Evolutionary conservation across 2,797 vertebrate genomes (phyloP).

Genomic region (Botia kubotai): DNA sequence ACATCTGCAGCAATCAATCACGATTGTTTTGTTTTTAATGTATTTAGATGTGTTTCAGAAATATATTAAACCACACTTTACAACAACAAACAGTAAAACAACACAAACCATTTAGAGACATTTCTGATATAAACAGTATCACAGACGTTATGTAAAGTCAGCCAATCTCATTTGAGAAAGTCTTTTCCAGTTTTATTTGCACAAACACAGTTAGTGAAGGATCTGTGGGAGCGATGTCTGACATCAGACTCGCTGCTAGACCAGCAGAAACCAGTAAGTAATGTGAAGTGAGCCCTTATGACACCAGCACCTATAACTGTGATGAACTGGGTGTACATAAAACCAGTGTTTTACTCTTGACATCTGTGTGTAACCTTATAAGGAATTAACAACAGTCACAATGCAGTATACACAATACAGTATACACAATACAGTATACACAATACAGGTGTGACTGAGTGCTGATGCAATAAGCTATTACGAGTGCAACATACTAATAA

Average conservation of each 20-base stretch:
- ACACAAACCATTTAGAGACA: too few relatives aligned
- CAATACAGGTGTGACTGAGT: slow-evolving; percentile 34
- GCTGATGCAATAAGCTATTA: slow-evolving; percentile 27
- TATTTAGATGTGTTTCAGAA: neutral
- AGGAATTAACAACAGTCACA: slow-evolving; percentile 9
- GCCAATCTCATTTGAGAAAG: neutral
- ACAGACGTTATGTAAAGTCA: too few relatives aligned
- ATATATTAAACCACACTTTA: too few relatives aligned
- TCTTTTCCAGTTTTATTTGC: neutral
- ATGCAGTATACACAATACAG: too few relatives aligned
- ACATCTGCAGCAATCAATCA: neutral
- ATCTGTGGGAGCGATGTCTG: neutral
- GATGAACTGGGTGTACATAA: slow-evolving; percentile 20
- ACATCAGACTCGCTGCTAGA: neutral
- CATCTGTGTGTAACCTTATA: slow-evolving; percentile 22
- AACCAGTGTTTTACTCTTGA: slow-evolving; percentile 5
- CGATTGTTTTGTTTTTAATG: neutral
- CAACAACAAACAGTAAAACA: neutral
- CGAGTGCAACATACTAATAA: neutral
- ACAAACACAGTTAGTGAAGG: neutral
- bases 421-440: slow-evolving; percentile 11
- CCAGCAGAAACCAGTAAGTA: neutral
- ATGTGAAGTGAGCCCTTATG: neutral
- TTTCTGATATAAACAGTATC: too few relatives aligned
- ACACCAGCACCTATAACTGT: neutral